phyloP scores from a whole-genome alignment of 2,888 invertebrate species.

The Clanis bilineata region DNA sequence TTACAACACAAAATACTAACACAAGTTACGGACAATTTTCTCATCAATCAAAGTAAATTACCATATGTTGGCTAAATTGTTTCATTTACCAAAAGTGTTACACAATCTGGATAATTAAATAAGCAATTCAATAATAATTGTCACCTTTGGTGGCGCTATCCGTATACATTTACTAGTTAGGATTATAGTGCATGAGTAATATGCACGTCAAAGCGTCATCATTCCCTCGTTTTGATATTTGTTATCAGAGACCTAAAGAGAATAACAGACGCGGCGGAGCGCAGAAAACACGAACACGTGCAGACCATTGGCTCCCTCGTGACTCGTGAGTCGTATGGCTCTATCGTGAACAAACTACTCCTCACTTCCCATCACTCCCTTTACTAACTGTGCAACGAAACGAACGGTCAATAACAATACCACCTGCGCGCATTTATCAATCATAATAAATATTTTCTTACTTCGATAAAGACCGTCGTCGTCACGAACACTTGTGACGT shows the following conservation, averaged over 20 bases:
- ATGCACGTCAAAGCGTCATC: constrained; percentile 53
- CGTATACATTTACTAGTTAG: constrained; percentile 72
- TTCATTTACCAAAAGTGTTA: constrained; percentile 40
- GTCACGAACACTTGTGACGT: constrained; percentile 4
- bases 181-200: constrained; percentile 57
- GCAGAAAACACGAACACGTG: constrained; percentile 11
- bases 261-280: constrained; percentile 15
- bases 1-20: constrained; percentile 49
- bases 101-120: constrained; percentile 25
- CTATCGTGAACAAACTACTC: neutral
- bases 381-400: constrained; percentile 17
- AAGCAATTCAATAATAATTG: constrained; percentile 52
- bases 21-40: constrained; percentile 41
- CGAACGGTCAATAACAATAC: constrained; percentile 10
- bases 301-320: neutral
- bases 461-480: constrained; percentile 9
- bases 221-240: constrained; percentile 42
- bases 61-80: constrained; percentile 22
- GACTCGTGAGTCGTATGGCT: neutral
- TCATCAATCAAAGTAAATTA: constrained; percentile 38
- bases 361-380: neutral
- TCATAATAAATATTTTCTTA: constrained; percentile 17
- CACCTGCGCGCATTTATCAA: constrained; percentile 17
- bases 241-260: constrained; percentile 40
- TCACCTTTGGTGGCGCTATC: constrained; percentile 71